These are phyloP conservation scores for Ammodytes marinus DNA, from an alignment of 2,113 vertebrate genomes.

Conservation along the genomic window DNA sequence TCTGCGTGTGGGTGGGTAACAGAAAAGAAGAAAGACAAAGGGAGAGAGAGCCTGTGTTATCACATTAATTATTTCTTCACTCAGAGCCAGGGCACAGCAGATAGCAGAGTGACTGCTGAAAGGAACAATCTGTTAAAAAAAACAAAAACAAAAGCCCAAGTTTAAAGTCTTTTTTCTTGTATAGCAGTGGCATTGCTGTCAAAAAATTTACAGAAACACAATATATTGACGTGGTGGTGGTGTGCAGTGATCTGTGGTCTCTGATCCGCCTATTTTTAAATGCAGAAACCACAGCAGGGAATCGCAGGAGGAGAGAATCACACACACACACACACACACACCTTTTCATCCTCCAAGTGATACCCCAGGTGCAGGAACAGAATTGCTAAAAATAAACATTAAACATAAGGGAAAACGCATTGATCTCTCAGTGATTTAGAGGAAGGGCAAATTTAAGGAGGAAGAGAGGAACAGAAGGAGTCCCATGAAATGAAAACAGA, in stretches of 20 bases:
- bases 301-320: constrained; percentile 18
- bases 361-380: constrained; percentile 49
- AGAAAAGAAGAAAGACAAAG: constrained; percentile 27
- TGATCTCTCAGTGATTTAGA: constrained; percentile 41
- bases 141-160: neutral
- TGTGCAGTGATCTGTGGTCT: constrained; percentile 37
- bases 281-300: constrained; percentile 25
- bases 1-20: constrained; percentile 24
- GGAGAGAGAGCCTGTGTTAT: constrained; percentile 35
- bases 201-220: constrained; percentile 44
- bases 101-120: constrained; percentile 26
- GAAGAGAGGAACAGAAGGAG: constrained; percentile 57
- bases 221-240: constrained; percentile 13
- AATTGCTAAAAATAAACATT: constrained; percentile 63
- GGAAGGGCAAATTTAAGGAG: constrained; percentile 5
- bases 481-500: constrained; percentile 54
- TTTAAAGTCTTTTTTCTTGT: constrained; percentile 17
- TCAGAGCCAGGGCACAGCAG: constrained; percentile 18
- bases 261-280: constrained; percentile 34
- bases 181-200: constrained; percentile 14
- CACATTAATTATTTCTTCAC: constrained; percentile 66
- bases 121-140: neutral
- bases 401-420: constrained; percentile 32
- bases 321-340: constrained; percentile 2
- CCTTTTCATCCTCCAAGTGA: constrained; percentile 55